A percentile compares a stretch with the other conserved stretches of the same genome.
Conservation (phyloP, 2,113 vertebrate genomes). For the Microtus oregoni region DNA sequence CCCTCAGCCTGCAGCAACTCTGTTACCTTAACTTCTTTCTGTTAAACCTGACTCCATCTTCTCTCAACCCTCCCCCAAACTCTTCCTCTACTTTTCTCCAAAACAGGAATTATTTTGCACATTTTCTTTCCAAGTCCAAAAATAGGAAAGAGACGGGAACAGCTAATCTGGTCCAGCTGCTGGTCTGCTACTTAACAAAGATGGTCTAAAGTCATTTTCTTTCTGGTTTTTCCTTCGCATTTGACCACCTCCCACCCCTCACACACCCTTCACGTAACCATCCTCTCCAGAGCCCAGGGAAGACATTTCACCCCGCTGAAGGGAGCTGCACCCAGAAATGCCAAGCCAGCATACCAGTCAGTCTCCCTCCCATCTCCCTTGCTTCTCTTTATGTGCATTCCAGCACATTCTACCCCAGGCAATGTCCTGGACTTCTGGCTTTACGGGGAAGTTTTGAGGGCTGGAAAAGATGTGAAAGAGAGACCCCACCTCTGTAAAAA, state of each 20-base stretch:
- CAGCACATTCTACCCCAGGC: not conserved
- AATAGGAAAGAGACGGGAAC: slow-evolving; percentile 76
- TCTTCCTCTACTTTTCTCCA: slow-evolving; percentile 72
- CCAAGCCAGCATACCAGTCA: not conserved
- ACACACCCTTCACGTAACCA: not conserved
- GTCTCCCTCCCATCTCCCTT: not conserved
- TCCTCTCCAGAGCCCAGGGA: slow-evolving; percentile 14
- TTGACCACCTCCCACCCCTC: not conserved
- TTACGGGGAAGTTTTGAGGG: not conserved
- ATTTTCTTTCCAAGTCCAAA: slow-evolving; percentile 80
- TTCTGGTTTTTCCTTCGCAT: slow-evolving; percentile 57
- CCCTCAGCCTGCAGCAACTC: not conserved
- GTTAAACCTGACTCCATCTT: not conserved
- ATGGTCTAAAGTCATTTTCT: slow-evolving; percentile 58
- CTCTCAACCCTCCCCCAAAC: not conserved
- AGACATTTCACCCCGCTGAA: not conserved
- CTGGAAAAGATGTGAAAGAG: not conserved
- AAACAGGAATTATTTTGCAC: slow-evolving; percentile 79
- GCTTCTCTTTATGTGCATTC: not conserved
- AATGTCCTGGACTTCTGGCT: not conserved
- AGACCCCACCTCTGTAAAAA: not conserved
- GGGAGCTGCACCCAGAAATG: not conserved
- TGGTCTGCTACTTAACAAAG: slow-evolving; percentile 68
- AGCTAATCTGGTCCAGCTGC: slow-evolving; percentile 78
- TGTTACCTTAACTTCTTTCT: not conserved